phyloP scores from a whole-genome alignment of 2,888 invertebrate species.

The Chirona hameri region DNA sequence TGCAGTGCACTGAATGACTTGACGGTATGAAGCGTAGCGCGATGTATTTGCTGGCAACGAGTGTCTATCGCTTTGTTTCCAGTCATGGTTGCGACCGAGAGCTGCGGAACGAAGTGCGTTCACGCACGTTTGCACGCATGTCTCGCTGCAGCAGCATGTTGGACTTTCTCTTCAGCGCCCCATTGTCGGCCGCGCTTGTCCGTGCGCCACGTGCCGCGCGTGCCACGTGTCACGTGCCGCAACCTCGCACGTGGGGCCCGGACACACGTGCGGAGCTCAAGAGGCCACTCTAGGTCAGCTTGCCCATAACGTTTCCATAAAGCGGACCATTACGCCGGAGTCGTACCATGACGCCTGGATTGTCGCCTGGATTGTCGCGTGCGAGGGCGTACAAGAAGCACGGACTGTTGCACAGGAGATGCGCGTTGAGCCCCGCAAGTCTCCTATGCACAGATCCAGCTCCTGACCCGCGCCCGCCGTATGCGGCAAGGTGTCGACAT shows the following conservation, averaged over 20 bases:
- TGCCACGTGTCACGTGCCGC: background rate
- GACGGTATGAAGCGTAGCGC: background rate
- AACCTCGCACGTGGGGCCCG: background rate
- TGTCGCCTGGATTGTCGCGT: background rate
- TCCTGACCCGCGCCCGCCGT: background rate
- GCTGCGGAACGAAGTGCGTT: background rate
- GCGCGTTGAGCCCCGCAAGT: background rate
- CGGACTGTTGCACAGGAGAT: background rate
- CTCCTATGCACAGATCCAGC: background rate
- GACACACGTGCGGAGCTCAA: slow-evolving; percentile 5
- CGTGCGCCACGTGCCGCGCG: slow-evolving; percentile 1
- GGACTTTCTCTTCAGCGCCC: background rate
- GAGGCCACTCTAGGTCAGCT: background rate
- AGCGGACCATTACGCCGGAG: background rate
- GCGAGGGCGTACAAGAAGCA: background rate
- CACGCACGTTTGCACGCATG: background rate
- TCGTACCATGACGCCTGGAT: too few relatives aligned
- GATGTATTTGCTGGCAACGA: background rate
- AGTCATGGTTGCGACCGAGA: background rate
- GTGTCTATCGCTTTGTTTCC: background rate
- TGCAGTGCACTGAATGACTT: background rate
- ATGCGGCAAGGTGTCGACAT: background rate
- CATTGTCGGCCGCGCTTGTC: background rate
- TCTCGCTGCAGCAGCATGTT: background rate
- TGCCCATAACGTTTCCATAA: slow-evolving; percentile 26